A percentile compares a stretch with the other conserved stretches of the same genome.
phyloP scores from a whole-genome alignment of 2,888 invertebrate species.

The Aporophyla lueneburgensis region DNA sequence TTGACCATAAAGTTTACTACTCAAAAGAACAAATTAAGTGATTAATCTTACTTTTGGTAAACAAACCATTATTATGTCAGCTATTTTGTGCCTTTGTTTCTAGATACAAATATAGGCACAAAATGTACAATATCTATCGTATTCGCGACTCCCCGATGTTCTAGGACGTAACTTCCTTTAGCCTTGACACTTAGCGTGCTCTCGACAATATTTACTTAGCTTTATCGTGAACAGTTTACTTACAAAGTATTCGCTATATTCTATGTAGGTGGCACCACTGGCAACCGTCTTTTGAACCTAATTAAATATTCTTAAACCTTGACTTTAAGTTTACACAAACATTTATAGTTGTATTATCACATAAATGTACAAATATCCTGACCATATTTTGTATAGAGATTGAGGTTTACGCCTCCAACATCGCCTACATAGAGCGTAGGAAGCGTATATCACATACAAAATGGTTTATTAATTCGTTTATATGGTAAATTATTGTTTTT shows the following conservation, averaged over 20 bases:
- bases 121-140: conserved; percentile 14
- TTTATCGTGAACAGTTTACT: conserved; percentile 38
- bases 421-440: conserved; percentile 66
- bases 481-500: conserved; percentile 59
- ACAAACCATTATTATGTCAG: conserved; percentile 43
- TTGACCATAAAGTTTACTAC: conserved; percentile 61
- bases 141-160: conserved; percentile 33
- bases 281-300: conserved; percentile 42
- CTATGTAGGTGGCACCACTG: conserved; percentile 47
- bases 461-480: conserved; percentile 50
- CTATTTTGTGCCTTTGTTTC: conserved; percentile 6
- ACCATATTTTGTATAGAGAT: conserved; percentile 66
- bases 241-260: conserved; percentile 26
- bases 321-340: conserved; percentile 59
- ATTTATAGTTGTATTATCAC: conserved; percentile 59
- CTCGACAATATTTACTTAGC: conserved; percentile 31
- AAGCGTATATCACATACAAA: conserved; percentile 52
- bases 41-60: conserved; percentile 54
- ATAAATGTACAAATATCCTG: conserved; percentile 67
- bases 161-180: conserved; percentile 55
- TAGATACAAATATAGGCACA: background rate
- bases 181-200: conserved; percentile 54
- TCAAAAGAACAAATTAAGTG: conserved; percentile 58
- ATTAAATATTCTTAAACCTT: conserved; percentile 64
- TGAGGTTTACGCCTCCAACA: conserved; percentile 70